phyloP scores from a whole-genome alignment of 2,888 invertebrate species.

The Philonicus albiceps region DNA sequence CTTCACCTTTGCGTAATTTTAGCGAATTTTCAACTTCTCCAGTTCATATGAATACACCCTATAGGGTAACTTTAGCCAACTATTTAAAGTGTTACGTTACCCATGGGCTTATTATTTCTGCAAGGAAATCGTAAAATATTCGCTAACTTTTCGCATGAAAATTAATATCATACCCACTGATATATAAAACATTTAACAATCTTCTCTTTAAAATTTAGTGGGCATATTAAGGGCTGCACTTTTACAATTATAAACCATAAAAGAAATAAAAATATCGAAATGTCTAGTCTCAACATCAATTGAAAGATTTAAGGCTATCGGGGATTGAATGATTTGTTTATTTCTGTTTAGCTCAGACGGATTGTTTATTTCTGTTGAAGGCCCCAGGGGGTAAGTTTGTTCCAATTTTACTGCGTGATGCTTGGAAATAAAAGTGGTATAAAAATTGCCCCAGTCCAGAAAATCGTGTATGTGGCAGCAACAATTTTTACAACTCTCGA shows the following conservation, averaged over 20 bases:
- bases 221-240: background rate
- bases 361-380: background rate
- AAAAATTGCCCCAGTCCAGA: background rate
- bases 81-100: background rate
- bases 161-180: background rate
- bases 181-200: background rate
- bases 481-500: background rate
- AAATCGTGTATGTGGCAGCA: background rate
- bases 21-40: background rate
- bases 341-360: background rate
- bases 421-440: background rate
- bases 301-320: background rate
- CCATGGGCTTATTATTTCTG: background rate
- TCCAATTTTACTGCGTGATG: background rate
- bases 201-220: background rate
- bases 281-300: background rate
- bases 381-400: background rate
- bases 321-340: background rate
- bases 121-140: background rate
- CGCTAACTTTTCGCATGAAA: background rate
- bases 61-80: background rate
- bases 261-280: background rate
- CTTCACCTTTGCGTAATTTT: background rate
- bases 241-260: background rate
- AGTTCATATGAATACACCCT: background rate